phyloP scores from a whole-genome alignment of 2,797 vertebrate genomes.

The Notoglanidium macrostoma region DNA sequence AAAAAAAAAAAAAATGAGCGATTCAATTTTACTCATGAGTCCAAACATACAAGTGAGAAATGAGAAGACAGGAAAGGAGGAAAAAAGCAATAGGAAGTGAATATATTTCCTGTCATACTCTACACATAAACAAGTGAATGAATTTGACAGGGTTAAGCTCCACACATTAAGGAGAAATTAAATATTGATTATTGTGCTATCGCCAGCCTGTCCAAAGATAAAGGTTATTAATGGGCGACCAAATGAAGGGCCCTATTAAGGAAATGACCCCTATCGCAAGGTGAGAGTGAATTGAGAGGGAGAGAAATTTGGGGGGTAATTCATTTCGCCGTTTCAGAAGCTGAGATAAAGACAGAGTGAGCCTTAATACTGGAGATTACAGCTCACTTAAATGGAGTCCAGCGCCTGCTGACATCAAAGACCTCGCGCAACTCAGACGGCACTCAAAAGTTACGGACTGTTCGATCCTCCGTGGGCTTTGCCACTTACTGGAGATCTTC shows the following conservation, averaged over 20 bases:
- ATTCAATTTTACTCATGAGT: conserved; percentile 20
- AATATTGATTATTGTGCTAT: conserved; percentile 57
- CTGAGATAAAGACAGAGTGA: conserved; percentile 54
- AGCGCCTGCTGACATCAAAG: conserved; percentile 58
- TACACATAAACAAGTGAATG: conserved; percentile 53
- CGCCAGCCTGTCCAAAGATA: conserved; percentile 42
- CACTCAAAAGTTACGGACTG: conserved; percentile 51
- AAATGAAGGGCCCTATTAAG: conserved; percentile 58
- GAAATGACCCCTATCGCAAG: conserved; percentile 55
- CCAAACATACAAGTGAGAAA: neutral
- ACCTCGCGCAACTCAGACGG: conserved; percentile 42
- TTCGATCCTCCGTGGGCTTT: conserved; percentile 37
- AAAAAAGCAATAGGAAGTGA: conserved; percentile 29
- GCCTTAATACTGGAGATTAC: conserved; percentile 56
- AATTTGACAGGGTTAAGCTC: conserved; percentile 50
- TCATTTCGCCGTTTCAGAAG: conserved; percentile 53
- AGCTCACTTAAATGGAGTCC: conserved; percentile 59
- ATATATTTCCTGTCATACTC: conserved; percentile 40
- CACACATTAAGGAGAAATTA: conserved; percentile 47
- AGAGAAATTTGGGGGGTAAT: conserved; percentile 51
- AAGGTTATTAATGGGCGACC: conserved; percentile 53
- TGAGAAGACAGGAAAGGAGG: conserved; percentile 9
- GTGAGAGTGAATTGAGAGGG: conserved; percentile 48
- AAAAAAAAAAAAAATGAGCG: neutral
- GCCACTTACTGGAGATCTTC: conserved; percentile 45